Conservation (phyloP, 2,888 invertebrate genomes). For the Druceiella hillmani region DNA sequence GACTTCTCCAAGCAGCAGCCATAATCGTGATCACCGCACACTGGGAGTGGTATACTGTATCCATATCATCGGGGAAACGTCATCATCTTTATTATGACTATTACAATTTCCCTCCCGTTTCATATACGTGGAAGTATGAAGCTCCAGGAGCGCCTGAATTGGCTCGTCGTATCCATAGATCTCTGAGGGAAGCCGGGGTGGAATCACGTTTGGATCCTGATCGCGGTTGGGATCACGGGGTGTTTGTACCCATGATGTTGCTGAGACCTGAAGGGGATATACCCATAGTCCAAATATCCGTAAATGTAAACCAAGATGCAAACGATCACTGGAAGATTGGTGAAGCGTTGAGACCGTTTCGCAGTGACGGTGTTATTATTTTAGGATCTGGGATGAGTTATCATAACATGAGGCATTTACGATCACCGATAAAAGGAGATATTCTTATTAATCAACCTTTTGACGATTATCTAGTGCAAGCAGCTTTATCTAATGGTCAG, state of each 20-base stretch:
- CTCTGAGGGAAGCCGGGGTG: not conserved
- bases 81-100: constrained; percentile 1
- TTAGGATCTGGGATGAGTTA: constrained; percentile 1
- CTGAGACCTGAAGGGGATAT: not conserved
- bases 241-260: constrained; percentile 2
- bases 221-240: constrained; percentile 1
- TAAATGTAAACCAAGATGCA: not conserved
- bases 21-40: not conserved
- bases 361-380: not conserved
- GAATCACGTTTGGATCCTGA: not conserved
- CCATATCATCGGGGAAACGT: not conserved
- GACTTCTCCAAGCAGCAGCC: not conserved
- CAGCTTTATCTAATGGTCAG: no score
- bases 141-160: not conserved
- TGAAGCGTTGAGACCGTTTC: not conserved
- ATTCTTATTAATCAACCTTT: not conserved
- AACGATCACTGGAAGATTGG: constrained; percentile 1
- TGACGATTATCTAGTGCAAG: no score
- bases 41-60: not conserved
- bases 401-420: not conserved
- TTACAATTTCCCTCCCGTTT: not conserved
- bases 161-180: not conserved
- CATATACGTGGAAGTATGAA: not conserved
- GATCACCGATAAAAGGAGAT: not conserved
- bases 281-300: constrained; percentile 1